Conservation (phyloP, 1,140 invertebrate genomes). For the Monomorium pharaonis region DNA sequence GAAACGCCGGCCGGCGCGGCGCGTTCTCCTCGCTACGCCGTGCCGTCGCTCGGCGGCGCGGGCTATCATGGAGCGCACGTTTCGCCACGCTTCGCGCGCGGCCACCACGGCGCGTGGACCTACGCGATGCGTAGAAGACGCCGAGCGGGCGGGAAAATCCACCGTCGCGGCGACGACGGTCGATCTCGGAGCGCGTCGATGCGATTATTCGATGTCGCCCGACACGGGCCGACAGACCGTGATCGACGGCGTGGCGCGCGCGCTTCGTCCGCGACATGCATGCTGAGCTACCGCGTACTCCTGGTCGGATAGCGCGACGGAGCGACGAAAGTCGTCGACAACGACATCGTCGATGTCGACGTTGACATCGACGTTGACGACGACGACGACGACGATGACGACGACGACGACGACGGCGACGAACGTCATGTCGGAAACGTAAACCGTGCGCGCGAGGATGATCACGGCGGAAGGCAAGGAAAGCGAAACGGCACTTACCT, state of each 20-base stretch:
- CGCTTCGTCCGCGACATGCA: too few species aligned
- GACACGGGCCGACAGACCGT: background rate
- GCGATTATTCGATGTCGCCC: background rate
- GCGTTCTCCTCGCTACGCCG: constrained; percentile 63
- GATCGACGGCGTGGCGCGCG: too few species aligned
- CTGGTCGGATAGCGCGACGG: background rate
- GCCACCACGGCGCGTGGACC: background rate
- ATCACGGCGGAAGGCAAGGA: background rate
- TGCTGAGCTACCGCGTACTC: background rate
- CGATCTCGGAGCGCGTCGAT: constrained; percentile 31
- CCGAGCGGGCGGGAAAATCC: constrained; percentile 27
- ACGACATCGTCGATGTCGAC: too few species aligned
- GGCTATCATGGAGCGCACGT: background rate
- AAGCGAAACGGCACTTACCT: constrained; percentile 88
- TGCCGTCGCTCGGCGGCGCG: constrained; percentile 53
- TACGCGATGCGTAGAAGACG: constrained; percentile 13
- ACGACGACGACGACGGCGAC: background rate
- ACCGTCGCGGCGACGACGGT: background rate
- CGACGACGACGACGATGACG: too few species aligned
- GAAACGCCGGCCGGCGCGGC: constrained; percentile 81
- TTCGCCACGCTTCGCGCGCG: background rate
- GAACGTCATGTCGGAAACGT: background rate
- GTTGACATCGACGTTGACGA: too few species aligned
- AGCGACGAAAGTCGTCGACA: background rate
- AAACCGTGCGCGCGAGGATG: too few species aligned